Conservation (phyloP, 2,113 vertebrate genomes). For the Sitta europaea region DNA sequence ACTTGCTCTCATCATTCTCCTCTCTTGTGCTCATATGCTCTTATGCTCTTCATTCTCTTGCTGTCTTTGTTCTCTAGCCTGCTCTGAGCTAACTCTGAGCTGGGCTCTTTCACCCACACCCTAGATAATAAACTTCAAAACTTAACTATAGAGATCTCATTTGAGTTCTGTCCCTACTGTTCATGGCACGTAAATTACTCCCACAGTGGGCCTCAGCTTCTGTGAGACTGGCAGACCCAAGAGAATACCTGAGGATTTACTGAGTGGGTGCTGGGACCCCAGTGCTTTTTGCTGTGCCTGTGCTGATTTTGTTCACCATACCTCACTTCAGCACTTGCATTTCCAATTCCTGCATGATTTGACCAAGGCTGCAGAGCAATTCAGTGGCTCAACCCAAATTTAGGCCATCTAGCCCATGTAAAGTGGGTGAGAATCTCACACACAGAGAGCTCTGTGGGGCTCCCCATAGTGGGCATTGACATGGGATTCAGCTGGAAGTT, state of each 20-base stretch:
- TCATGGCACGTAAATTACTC: too few relatives aligned
- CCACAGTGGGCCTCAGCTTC: neutral
- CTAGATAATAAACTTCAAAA: too few relatives aligned
- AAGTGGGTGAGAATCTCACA: neutral
- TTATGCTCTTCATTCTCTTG: too few relatives aligned
- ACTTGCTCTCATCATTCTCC: too few relatives aligned
- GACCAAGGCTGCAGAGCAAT: neutral
- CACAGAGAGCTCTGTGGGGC: neutral
- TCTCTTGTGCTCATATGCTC: too few relatives aligned
- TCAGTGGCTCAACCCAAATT: fast-evolving
- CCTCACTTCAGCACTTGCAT: neutral
- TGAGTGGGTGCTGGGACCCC: neutral
- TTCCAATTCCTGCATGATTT: neutral
- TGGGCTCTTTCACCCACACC: too few relatives aligned
- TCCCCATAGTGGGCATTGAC: fast-evolving
- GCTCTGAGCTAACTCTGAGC: too few relatives aligned
- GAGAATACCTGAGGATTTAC: neutral
- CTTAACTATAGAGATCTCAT: too few relatives aligned
- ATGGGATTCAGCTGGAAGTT: neutral
- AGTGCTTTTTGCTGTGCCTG: neutral
- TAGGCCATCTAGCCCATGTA: neutral
- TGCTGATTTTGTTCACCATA: neutral
- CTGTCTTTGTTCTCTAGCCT: too few relatives aligned
- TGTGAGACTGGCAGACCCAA: neutral
- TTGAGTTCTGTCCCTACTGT: too few relatives aligned